A percentile compares a stretch with the other conserved stretches of the same genome.
Evolutionary conservation across 2,888 invertebrate species (phyloP).

Genomic region (Heliconius aoede): DNA sequence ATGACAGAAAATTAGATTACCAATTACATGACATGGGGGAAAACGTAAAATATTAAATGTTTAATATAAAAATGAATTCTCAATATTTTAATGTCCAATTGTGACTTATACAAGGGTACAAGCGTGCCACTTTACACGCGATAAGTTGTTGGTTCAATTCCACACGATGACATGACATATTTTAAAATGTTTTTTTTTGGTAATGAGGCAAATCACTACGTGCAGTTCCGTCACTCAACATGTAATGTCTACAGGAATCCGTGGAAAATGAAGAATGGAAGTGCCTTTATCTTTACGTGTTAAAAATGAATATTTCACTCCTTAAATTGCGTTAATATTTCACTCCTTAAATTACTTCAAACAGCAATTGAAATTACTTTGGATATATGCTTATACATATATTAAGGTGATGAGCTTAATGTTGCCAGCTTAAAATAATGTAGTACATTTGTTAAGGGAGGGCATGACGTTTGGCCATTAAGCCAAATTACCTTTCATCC

Average conservation of each 20-base stretch:
- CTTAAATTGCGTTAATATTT: neutral
- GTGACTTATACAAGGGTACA: neutral
- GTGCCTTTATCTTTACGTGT: too few species aligned
- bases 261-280: too few species aligned
- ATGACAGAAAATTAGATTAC: constrained; percentile 37
- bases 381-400: neutral
- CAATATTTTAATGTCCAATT: neutral
- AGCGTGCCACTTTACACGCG: neutral
- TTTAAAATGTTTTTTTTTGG: neutral
- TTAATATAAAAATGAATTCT: neutral
- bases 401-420: neutral
- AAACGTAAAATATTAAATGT: neutral
- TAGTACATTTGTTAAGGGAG: neutral
- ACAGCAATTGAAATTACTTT: neutral
- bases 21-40: constrained; percentile 39
- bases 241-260: too few species aligned
- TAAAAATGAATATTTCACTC: too few species aligned
- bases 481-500: neutral
- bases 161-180: too few species aligned
- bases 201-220: neutral
- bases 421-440: constrained; percentile 3
- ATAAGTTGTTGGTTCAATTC: too few species aligned
- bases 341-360: neutral
- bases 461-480: constrained; percentile 12
- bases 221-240: neutral